Percentiles rank a stretch among this genome's conserved stretches.
These are phyloP conservation scores for Cariama cristata DNA, from an alignment of 2,113 vertebrate genomes.

Conservation along the genomic window DNA sequence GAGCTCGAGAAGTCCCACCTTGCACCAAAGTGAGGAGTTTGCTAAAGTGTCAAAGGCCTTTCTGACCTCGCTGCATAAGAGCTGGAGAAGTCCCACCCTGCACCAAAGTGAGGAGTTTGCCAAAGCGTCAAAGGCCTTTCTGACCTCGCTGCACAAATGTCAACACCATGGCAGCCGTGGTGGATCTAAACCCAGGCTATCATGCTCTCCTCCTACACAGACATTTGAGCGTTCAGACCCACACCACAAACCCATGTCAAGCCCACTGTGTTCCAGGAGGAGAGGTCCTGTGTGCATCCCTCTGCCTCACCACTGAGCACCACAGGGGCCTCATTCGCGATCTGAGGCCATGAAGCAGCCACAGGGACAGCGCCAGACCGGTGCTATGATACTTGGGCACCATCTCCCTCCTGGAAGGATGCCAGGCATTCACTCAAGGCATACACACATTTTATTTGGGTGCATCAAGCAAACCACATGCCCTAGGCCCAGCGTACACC, in stretches of 20 bases:
- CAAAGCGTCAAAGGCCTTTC: background rate
- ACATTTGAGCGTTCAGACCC: background rate
- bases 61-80: background rate
- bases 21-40: no score
- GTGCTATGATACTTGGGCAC: background rate
- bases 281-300: background rate
- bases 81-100: background rate
- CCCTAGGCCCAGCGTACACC: fast-evolving
- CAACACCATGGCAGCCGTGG: background rate
- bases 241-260: background rate
- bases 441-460: background rate
- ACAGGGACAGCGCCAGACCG: background rate
- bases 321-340: background rate
- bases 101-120: background rate
- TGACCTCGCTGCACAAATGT: background rate
- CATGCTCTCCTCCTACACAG: background rate
- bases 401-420: background rate
- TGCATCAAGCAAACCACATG: background rate
- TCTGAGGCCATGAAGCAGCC: background rate
- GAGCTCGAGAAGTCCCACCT: background rate
- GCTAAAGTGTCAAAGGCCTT: no score
- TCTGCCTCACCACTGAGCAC: background rate
- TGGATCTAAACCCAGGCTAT: background rate
- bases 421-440: background rate
- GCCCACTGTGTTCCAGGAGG: background rate